Evolutionary conservation across 2,113 vertebrate genomes (phyloP), one percentile per base, ranked within the genome.

Genomic region (Halcyon senegalensis): DNA sequence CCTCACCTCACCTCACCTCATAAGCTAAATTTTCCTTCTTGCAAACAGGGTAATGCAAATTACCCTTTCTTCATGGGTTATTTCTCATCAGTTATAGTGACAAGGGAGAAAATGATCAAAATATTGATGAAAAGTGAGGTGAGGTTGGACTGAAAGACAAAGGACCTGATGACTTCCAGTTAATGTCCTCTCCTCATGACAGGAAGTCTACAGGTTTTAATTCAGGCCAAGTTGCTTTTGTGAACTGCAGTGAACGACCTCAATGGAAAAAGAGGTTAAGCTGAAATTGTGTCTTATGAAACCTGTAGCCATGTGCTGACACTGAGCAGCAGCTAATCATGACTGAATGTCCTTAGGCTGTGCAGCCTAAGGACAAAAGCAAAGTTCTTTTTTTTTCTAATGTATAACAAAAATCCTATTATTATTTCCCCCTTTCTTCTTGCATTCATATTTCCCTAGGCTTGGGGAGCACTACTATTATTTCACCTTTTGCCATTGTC

Each of bases 371-470:
- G 30, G 30, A 56, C 17, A 56, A 56, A 55, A 56, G 16, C 30
- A 56, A 56, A 31, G 19, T 31, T 56, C 55, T 56, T 56, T 56
- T 56, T 55, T 56, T 28, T 94, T 94, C 62, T 53, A 80, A 78
- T 96, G 44, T 56, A 56, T 85, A 95, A 89, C 80, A 82, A 90
- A 69, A 72, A 85, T 93, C 44, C 70, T 76, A 53, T 81, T 96
- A 96, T 90, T 90, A 88, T 91, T 91, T 94, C 37, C 70, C 66
- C 37, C 67, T 83, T 96, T 97, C 37, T 50, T 91, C 58, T 69
- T 92, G 84, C 86, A 89, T 74, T 94, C 89, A 77, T 93, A 94
- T 95, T 96, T 89, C 56, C 80, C 27, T 35, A 69, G 77, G 67
- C 77, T 66, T 66, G 79, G 28, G 53, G 35, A 92, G 35, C 35